phyloP scores from a whole-genome alignment of 2,888 invertebrate species.

The Leptarthrus brevirostris region DNA sequence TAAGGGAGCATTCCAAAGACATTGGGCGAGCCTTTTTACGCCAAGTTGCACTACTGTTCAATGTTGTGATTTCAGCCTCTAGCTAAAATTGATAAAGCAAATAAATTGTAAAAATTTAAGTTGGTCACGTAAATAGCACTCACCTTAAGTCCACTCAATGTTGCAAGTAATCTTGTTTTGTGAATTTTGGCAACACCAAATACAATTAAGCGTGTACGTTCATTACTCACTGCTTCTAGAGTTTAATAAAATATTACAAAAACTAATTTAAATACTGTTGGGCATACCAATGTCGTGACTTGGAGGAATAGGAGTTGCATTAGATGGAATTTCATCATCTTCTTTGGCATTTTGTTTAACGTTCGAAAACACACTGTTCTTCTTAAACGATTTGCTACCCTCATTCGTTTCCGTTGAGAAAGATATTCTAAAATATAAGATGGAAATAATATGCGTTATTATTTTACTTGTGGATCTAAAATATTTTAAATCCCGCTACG shows the following conservation, averaged over 20 bases:
- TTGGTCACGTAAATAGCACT: neutral
- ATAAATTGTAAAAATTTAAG: neutral
- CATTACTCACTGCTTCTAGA: slow-evolving; percentile 66
- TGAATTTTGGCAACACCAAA: slow-evolving; percentile 91
- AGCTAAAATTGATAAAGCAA: slow-evolving; percentile 64
- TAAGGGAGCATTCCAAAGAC: slow-evolving; percentile 80
- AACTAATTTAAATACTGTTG: neutral
- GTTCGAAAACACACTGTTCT: slow-evolving; percentile 62
- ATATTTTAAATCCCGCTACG: no score
- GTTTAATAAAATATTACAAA: neutral
- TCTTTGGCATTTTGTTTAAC: slow-evolving; percentile 54
- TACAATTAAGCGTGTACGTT: slow-evolving; percentile 81
- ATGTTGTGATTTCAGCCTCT: slow-evolving; percentile 91
- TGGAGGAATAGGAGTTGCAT: slow-evolving; percentile 54
- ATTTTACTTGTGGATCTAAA: no score
- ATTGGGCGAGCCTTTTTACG: slow-evolving; percentile 83
- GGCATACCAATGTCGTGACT: slow-evolving; percentile 24
- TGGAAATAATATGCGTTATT: no score
- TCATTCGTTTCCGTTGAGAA: slow-evolving; percentile 78
- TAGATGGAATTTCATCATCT: slow-evolving; percentile 69
- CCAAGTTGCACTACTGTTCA: slow-evolving; percentile 91
- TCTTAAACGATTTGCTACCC: slow-evolving; percentile 73
- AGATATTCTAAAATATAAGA: slow-evolving; percentile 76
- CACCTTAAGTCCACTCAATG: slow-evolving; percentile 87
- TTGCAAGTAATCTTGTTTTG: slow-evolving; percentile 86